Evolutionary conservation across 2,113 vertebrate species (phyloP).

Genomic region (Tychaedon coryphoeus): DNA sequence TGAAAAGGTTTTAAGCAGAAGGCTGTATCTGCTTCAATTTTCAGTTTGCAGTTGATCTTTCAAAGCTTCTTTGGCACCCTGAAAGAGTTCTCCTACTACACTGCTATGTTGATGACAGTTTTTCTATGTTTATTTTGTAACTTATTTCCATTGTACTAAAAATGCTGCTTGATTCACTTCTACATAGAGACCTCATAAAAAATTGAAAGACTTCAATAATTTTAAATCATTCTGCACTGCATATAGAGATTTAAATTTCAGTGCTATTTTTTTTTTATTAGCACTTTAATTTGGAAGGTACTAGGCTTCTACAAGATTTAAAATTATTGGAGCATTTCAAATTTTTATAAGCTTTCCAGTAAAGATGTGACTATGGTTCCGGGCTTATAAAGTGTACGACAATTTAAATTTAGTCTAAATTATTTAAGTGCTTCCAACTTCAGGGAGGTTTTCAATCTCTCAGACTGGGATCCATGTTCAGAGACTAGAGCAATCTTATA

Average conservation of each 20-base stretch:
- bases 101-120: not conserved
- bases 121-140: constrained; percentile 51
- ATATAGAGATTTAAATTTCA: constrained; percentile 73
- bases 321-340: constrained; percentile 79
- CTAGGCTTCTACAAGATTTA: constrained; percentile 74
- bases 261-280: constrained; percentile 76
- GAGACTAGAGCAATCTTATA: constrained; percentile 47
- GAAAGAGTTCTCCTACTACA: not conserved
- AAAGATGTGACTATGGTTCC: constrained; percentile 66
- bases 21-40: not conserved
- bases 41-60: not conserved
- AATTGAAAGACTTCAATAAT: constrained; percentile 73
- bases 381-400: constrained; percentile 66
- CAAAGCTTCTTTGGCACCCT: not conserved
- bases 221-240: constrained; percentile 70
- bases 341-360: constrained; percentile 78
- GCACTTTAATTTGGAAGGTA: constrained; percentile 73
- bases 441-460: constrained; percentile 67
- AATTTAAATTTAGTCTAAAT: constrained; percentile 79
- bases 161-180: constrained; percentile 58
- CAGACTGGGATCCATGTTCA: constrained; percentile 51
- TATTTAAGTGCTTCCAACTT: constrained; percentile 73
- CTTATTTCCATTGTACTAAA: constrained; percentile 51
- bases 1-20: not conserved
- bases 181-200: constrained; percentile 69